Percentiles rank a stretch among this genome's conserved stretches.
Evolutionary conservation across 2,888 invertebrate species (phyloP).

Genomic region (Anodontia alba): DNA sequence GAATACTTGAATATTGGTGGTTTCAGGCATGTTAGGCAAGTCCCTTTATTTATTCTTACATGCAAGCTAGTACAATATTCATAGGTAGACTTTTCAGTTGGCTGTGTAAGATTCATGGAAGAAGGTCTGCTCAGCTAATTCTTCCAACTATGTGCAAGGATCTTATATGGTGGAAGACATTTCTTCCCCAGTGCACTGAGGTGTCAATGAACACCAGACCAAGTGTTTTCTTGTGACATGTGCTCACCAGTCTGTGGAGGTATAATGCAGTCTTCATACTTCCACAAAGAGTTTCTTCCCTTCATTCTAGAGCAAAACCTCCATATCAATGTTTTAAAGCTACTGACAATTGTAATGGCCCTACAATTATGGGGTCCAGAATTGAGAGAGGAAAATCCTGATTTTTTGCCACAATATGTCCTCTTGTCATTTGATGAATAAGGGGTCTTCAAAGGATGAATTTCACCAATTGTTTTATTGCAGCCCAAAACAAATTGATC

Average conservation of each 20-base stretch:
- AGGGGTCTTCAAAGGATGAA: background rate
- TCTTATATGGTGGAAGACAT: background rate
- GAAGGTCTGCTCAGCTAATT: background rate
- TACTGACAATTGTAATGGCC: background rate
- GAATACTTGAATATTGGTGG: too few species aligned
- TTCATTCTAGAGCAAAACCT: background rate
- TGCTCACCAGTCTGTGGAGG: background rate
- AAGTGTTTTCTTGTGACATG: background rate
- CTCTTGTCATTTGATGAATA: background rate
- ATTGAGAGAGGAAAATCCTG: background rate
- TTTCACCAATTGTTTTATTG: background rate
- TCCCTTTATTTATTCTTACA: background rate
- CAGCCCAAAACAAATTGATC: too few species aligned
- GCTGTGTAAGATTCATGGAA: background rate
- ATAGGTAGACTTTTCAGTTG: background rate
- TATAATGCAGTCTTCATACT: background rate
- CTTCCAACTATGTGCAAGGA: background rate
- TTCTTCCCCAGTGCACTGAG: background rate
- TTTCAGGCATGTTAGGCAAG: too few species aligned
- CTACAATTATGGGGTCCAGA: background rate
- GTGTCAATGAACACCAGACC: background rate
- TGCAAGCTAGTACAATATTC: background rate
- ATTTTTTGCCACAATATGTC: background rate
- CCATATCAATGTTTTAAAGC: background rate
- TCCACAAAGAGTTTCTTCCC: background rate